phyloP scores from a whole-genome alignment of 2,888 invertebrate species.

The Philonicus albiceps region DNA sequence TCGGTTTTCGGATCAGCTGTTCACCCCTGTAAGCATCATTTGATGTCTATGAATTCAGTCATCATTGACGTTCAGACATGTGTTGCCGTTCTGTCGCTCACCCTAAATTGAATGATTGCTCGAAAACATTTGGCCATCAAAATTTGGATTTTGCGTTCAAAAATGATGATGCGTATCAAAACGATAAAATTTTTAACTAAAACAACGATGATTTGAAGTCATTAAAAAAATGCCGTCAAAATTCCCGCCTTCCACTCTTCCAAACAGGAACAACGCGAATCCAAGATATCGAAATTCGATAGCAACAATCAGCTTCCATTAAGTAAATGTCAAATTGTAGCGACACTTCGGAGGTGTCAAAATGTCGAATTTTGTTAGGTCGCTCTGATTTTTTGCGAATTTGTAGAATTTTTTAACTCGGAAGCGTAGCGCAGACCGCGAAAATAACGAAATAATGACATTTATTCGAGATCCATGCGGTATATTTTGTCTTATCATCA shows the following conservation, averaged over 20 bases:
- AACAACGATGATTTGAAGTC: too few species aligned
- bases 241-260: not conserved
- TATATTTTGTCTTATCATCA: slow-evolving; percentile 79
- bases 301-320: not conserved
- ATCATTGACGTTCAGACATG: not conserved
- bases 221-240: not conserved
- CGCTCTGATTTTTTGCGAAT: not conserved
- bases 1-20: not conserved
- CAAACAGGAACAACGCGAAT: not conserved
- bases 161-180: too few species aligned
- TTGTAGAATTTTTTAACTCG: slow-evolving; percentile 1
- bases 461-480: slow-evolving; percentile 86
- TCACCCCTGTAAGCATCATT: not conserved
- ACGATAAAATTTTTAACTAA: too few species aligned
- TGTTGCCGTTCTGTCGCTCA: not conserved
- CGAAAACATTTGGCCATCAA: too few species aligned
- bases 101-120: too few species aligned
- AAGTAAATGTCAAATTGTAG: not conserved
- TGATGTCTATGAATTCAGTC: not conserved
- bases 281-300: not conserved
- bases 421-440: not conserved
- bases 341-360: slow-evolving; percentile 43
- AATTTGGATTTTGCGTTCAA: too few species aligned
- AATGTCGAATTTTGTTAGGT: not conserved
- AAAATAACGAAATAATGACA: slow-evolving; percentile 62